These are phyloP conservation scores for Hylia prasina DNA, from an alignment of 2,113 vertebrate species.

Conservation along the genomic window DNA sequence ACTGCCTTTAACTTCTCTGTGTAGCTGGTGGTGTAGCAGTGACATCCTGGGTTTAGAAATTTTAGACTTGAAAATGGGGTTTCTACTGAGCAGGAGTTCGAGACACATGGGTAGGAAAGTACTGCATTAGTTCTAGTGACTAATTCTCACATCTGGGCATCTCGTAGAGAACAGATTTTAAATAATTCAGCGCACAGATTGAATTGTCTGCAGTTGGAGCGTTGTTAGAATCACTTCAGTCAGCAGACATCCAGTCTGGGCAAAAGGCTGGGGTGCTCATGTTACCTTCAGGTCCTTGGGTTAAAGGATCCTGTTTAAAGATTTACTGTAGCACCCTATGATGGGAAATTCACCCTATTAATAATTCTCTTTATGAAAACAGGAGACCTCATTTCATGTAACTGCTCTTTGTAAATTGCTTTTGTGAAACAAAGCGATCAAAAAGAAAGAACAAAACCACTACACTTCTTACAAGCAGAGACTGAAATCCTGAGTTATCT, in stretches of 20 bases:
- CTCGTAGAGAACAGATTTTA: constrained; percentile 20
- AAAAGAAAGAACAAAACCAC: neutral
- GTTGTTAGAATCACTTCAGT: constrained; percentile 37
- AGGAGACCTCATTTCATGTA: neutral
- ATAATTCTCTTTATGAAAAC: constrained; percentile 9
- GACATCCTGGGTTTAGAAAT: neutral
- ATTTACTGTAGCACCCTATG: neutral
- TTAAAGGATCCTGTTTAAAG: constrained; percentile 33
- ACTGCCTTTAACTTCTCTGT: neutral
- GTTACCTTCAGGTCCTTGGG: constrained; percentile 51
- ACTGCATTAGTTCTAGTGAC: neutral
- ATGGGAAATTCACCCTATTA: neutral
- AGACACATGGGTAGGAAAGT: neutral
- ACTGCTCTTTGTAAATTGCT: neutral
- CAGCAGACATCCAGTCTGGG: constrained; percentile 66
- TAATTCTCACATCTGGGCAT: constrained; percentile 18
- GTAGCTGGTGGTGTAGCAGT: neutral
- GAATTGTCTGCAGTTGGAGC: constrained; percentile 31
- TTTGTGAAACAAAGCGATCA: neutral
- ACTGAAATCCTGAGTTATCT: neutral
- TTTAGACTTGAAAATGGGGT: neutral
- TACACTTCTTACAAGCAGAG: neutral
- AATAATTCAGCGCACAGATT: constrained; percentile 52
- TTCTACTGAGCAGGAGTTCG: neutral
- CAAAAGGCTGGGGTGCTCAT: constrained; percentile 2